Percentiles rank a stretch among this genome's conserved stretches.
phyloP scores from a whole-genome alignment of 1,140 invertebrate genomes.

The Drosophila prosaltans region DNA sequence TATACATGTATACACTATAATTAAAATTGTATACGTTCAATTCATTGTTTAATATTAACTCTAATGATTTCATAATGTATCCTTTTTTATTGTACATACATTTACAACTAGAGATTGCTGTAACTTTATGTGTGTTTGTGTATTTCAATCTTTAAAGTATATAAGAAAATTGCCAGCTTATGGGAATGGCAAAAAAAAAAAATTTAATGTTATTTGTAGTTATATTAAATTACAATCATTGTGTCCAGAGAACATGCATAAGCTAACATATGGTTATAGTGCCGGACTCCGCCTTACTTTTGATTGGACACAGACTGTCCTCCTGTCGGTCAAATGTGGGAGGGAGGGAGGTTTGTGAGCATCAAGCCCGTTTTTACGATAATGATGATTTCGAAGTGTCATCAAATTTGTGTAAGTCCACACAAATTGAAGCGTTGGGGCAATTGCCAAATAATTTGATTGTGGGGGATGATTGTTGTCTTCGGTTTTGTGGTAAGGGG shows the following conservation, averaged over 20 bases:
- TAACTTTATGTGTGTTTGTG: too few relatives aligned
- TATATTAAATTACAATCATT: not conserved
- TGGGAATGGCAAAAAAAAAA: not conserved
- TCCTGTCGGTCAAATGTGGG: not conserved
- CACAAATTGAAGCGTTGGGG: slow-evolving; percentile 45
- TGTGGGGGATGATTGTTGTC: slow-evolving; percentile 18
- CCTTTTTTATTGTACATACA: too few relatives aligned
- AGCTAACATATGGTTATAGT: too few relatives aligned
- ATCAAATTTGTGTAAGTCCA: slow-evolving; percentile 57
- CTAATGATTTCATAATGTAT: too few relatives aligned
- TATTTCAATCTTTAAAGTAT: not conserved
- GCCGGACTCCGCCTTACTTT: not conserved
- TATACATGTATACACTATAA: too few relatives aligned
- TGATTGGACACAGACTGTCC: too few relatives aligned
- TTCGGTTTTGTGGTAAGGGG: not conserved
- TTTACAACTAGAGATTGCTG: too few relatives aligned
- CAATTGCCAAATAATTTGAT: slow-evolving; percentile 52
- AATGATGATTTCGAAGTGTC: not conserved
- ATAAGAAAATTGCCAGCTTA: not conserved
- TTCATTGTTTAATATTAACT: too few relatives aligned
- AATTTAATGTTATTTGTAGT: not conserved
- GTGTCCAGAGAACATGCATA: not conserved
- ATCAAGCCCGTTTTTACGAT: slow-evolving; percentile 49
- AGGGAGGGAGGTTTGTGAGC: too few relatives aligned
- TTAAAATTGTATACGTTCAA: too few relatives aligned